Percentiles rank a stretch among this genome's conserved stretches.
These are phyloP conservation scores for Reticulitermes lucifugus DNA, from an alignment of 2,888 invertebrate species.

Conservation along the genomic window DNA sequence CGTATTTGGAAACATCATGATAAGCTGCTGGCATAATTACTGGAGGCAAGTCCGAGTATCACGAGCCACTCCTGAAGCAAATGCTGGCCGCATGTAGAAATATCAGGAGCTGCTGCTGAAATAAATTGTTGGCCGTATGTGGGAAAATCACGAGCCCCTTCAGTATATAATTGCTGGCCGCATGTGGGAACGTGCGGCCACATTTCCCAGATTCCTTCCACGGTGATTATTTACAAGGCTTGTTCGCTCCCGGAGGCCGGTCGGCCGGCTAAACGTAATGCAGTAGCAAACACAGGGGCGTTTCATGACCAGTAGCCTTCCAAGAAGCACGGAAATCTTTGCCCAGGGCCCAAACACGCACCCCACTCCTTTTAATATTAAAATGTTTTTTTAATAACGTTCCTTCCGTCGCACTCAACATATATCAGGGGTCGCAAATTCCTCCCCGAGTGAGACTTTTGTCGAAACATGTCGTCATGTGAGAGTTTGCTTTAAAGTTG, in stretches of 20 bases:
- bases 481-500: too few relatives aligned
- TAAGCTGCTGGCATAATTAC: too few relatives aligned
- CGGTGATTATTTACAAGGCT: conserved; percentile 37
- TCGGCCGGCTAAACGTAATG: conserved; percentile 28
- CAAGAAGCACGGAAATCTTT: conserved; percentile 10
- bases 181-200: conserved; percentile 4
- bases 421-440: too few relatives aligned
- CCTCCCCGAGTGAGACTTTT: too few relatives aligned
- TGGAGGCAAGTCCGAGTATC: too few relatives aligned
- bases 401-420: too few relatives aligned
- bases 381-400: too few relatives aligned
- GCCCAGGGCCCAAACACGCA: not conserved
- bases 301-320: conserved; percentile 30
- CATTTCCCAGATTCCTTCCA: conserved; percentile 14
- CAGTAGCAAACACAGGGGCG: conserved; percentile 20
- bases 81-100: not conserved
- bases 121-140: not conserved
- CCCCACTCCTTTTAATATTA: too few relatives aligned
- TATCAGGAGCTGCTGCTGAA: not conserved
- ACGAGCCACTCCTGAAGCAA: not conserved
- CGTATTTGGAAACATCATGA: too few relatives aligned
- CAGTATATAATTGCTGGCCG: not conserved
- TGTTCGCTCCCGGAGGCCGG: conserved; percentile 18
- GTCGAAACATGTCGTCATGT: too few relatives aligned
- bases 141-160: not conserved